Evolutionary conservation across 2,113 vertebrate genomes (phyloP).

Genomic region (Pleuronectes platessa): DNA sequence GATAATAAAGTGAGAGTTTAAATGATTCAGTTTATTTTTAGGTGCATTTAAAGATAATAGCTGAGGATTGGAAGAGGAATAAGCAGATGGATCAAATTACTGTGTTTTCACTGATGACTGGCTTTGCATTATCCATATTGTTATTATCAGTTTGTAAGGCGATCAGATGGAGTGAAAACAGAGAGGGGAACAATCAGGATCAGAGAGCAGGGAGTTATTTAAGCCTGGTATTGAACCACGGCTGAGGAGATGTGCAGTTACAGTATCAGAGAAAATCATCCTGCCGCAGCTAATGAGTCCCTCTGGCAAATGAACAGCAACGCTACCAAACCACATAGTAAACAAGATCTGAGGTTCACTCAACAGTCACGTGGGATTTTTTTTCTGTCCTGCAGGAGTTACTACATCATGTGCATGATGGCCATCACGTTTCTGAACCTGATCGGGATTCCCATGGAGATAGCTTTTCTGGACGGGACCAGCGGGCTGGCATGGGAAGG

Average conservation of each 20-base stretch:
- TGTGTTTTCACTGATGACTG: background rate
- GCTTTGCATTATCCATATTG: constrained; percentile 20
- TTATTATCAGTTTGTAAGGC: constrained; percentile 53
- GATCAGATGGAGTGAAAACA: constrained; percentile 56
- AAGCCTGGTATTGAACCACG: constrained; percentile 54
- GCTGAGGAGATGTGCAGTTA: constrained; percentile 51
- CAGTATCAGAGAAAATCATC: constrained; percentile 47
- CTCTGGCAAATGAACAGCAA: constrained; percentile 19
- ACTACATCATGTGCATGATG: constrained; percentile 83
- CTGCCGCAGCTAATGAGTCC: constrained; percentile 40
- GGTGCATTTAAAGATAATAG: background rate
- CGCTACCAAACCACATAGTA: constrained; percentile 6
- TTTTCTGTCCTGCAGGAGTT: constrained; percentile 66
- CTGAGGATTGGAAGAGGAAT: background rate
- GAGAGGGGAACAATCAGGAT: constrained; percentile 60
- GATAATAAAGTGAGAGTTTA: background rate
- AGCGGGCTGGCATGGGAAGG: constrained; percentile 74
- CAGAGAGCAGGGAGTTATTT: constrained; percentile 53
- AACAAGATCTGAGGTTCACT: constrained; percentile 10
- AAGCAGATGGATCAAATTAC: background rate
- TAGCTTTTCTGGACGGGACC: constrained; percentile 77
- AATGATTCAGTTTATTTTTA: background rate
- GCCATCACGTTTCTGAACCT: constrained; percentile 81
- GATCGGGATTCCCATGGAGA: constrained; percentile 82
- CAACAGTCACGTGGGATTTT: constrained; percentile 3